These are phyloP conservation scores for Campoletis sonorensis DNA, from an alignment of 1,140 invertebrate species.

Conservation along the genomic window DNA sequence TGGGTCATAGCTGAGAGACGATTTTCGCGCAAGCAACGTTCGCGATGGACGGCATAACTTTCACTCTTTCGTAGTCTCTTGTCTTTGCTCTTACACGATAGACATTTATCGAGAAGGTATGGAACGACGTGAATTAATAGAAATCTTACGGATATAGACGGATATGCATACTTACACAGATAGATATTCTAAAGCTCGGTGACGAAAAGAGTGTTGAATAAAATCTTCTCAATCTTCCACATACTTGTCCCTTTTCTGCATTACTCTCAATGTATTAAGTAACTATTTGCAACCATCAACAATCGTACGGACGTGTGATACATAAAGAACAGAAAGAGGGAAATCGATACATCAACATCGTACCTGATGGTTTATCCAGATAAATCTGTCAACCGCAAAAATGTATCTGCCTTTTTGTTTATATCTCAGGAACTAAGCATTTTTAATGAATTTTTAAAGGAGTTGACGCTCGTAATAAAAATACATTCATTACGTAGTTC, in stretches of 20 bases:
- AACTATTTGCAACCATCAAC: neutral
- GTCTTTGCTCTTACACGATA: slow-evolving; percentile 51
- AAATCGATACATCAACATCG: neutral
- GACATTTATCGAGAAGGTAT: slow-evolving; percentile 18
- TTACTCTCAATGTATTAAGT: slow-evolving; percentile 8
- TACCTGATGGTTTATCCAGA: neutral
- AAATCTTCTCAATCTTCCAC: neutral
- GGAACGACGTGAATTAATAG: neutral
- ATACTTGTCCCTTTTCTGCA: neutral
- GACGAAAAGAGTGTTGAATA: neutral
- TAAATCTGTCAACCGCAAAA: neutral
- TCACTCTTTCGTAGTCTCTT: slow-evolving; percentile 56
- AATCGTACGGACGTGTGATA: neutral
- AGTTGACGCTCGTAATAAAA: too few relatives aligned
- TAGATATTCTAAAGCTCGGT: neutral
- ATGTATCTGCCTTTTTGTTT: neutral
- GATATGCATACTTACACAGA: too few relatives aligned
- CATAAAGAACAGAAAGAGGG: neutral
- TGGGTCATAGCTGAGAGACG: slow-evolving; percentile 41
- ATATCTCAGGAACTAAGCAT: neutral
- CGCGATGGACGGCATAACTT: slow-evolving; percentile 55
- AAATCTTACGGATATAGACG: neutral
- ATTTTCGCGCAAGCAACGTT: slow-evolving; percentile 7
- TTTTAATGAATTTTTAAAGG: too few relatives aligned
- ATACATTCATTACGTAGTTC: too few relatives aligned